Conservation (phyloP, 2,113 vertebrate species). For the Uria lomvia region DNA sequence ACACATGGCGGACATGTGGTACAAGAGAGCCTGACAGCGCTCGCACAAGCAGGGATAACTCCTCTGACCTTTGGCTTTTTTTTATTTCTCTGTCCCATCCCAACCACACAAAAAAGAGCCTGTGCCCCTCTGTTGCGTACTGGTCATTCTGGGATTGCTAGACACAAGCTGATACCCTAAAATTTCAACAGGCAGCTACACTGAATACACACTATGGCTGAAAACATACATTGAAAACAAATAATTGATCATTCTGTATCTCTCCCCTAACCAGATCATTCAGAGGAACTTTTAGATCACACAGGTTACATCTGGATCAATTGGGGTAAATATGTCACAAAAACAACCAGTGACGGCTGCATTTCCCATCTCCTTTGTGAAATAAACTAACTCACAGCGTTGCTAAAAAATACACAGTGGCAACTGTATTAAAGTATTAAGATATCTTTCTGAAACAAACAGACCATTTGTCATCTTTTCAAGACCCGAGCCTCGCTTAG, state of each 20-base stretch:
- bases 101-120: slow-evolving; percentile 3
- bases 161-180: neutral
- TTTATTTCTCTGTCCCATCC: slow-evolving; percentile 7
- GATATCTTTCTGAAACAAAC: neutral
- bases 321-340: neutral
- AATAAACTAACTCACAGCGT: neutral
- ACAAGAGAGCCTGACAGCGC: slow-evolving; percentile 53
- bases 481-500: neutral
- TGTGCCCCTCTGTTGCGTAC: neutral
- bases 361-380: neutral
- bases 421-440: neutral
- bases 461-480: slow-evolving; percentile 10
- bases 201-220: neutral
- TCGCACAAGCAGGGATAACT: slow-evolving; percentile 58
- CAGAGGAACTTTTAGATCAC: neutral
- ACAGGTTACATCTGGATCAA: neutral
- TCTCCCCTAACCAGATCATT: neutral
- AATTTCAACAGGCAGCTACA: neutral
- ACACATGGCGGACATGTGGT: slow-evolving; percentile 71
- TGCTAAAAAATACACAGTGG: neutral
- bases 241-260: neutral
- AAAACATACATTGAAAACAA: neutral
- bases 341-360: neutral
- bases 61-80: slow-evolving; percentile 60
- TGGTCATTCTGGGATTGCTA: neutral